Evolutionary conservation across 2,888 invertebrate species (phyloP).

Genomic region (Eupithecia exiguata): DNA sequence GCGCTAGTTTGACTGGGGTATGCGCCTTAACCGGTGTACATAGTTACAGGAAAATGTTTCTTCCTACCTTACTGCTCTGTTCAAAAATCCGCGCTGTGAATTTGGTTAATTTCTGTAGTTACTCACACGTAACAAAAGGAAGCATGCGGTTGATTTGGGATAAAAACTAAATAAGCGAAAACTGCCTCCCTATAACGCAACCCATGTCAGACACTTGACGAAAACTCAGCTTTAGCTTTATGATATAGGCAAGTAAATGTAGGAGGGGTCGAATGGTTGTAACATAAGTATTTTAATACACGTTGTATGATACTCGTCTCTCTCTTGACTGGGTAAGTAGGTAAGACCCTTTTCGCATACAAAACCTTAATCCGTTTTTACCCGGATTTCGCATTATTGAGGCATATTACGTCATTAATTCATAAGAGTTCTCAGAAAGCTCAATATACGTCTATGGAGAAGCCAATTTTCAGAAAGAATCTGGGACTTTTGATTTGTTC

Average conservation of each 20-base stretch:
- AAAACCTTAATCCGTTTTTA: slow-evolving; percentile 5
- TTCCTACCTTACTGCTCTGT: too few relatives aligned
- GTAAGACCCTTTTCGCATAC: neutral
- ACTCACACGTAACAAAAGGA: neutral
- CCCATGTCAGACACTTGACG: slow-evolving; percentile 5
- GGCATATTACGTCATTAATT: slow-evolving; percentile 2
- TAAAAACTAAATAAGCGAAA: neutral
- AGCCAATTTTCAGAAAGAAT: neutral
- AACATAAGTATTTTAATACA: slow-evolving; percentile 5
- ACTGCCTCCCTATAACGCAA: neutral
- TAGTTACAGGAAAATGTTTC: too few relatives aligned
- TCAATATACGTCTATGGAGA: neutral
- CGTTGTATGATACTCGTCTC: neutral
- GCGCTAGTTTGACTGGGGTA: too few relatives aligned
- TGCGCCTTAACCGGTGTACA: too few relatives aligned
- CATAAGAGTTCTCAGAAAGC: slow-evolving; percentile 1
- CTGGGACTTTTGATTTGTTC: neutral
- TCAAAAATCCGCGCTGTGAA: neutral
- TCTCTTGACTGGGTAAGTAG: slow-evolving; percentile 5
- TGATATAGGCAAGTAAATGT: neutral
- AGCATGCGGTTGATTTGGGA: neutral
- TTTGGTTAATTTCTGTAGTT: neutral
- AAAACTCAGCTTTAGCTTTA: slow-evolving; percentile 6
- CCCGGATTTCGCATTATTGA: slow-evolving; percentile 1
- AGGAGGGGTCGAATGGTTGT: neutral